Conservation (phyloP, 2,888 invertebrate species). For the Torymus texanus region DNA sequence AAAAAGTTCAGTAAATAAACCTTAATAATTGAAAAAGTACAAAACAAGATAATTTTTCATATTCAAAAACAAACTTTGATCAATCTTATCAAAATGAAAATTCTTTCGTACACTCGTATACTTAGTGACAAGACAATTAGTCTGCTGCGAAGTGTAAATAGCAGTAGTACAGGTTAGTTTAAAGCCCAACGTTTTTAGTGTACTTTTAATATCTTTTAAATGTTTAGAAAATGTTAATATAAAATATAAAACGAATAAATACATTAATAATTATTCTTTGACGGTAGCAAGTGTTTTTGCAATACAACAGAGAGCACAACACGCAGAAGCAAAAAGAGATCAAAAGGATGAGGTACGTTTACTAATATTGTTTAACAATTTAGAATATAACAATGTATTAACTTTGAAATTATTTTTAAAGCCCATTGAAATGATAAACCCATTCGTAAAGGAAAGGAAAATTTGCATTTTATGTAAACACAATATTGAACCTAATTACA, state of each 20-base stretch:
- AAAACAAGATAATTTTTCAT: no score
- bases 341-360: conserved; percentile 39
- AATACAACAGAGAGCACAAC: conserved; percentile 18
- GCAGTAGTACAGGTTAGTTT: conserved; percentile 49
- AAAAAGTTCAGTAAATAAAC: no score
- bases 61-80: no score
- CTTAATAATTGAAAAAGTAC: no score
- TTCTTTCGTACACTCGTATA: conserved; percentile 26
- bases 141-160: conserved; percentile 23
- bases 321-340: neutral
- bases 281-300: neutral
- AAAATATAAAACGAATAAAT: neutral
- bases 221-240: neutral
- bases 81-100: conserved; percentile 27
- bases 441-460: conserved; percentile 84
- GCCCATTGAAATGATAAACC: conserved; percentile 78
- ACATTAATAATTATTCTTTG: neutral
- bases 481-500: conserved; percentile 89
- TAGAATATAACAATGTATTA: neutral
- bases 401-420: conserved; percentile 46
- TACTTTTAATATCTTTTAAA: neutral
- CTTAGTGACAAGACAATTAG: conserved; percentile 25
- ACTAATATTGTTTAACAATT: neutral
- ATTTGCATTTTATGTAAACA: conserved; percentile 90
- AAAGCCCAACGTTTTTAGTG: neutral